Conservation (phyloP, 2,888 invertebrate species). For the Lepidocyrtinus sp. region DNA sequence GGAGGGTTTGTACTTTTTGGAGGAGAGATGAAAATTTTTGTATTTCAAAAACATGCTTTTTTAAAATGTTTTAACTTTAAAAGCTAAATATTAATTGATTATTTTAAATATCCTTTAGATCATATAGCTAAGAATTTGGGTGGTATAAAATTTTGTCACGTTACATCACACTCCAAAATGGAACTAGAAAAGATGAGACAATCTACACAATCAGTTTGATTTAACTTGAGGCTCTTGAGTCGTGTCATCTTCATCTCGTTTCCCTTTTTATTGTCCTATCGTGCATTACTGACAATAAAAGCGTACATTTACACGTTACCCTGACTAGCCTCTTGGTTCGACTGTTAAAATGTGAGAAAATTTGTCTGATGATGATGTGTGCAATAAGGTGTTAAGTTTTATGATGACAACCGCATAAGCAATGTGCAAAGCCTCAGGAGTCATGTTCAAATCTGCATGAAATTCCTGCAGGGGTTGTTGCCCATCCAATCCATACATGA, state of each 20-base stretch:
- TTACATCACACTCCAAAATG: too few relatives aligned
- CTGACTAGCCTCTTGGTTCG: neutral
- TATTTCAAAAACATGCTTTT: too few relatives aligned
- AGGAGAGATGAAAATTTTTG: too few relatives aligned
- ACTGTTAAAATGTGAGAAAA: constrained; percentile 29
- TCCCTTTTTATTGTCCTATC: neutral
- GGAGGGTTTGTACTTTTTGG: too few relatives aligned
- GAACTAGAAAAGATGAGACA: too few relatives aligned
- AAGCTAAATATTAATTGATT: too few relatives aligned
- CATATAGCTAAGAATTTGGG: too few relatives aligned
- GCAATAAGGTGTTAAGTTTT: constrained; percentile 56
- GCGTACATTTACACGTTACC: neutral
- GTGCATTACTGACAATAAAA: neutral
- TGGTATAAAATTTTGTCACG: too few relatives aligned
- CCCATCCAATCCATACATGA: constrained; percentile 38
- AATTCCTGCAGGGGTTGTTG: constrained; percentile 52
- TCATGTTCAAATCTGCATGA: constrained; percentile 58
- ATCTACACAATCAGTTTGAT: too few relatives aligned
- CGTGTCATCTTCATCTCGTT: neutral
- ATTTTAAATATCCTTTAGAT: too few relatives aligned
- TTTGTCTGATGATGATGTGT: constrained; percentile 32
- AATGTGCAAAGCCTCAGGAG: constrained; percentile 52
- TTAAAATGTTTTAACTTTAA: too few relatives aligned
- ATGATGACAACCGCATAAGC: constrained; percentile 54
- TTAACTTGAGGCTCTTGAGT: too few relatives aligned